A percentile compares a stretch with the other conserved stretches of the same genome.
Evolutionary conservation across 2,888 invertebrate species (phyloP).

Genomic region (Acanthosoma haemorrhoidale): DNA sequence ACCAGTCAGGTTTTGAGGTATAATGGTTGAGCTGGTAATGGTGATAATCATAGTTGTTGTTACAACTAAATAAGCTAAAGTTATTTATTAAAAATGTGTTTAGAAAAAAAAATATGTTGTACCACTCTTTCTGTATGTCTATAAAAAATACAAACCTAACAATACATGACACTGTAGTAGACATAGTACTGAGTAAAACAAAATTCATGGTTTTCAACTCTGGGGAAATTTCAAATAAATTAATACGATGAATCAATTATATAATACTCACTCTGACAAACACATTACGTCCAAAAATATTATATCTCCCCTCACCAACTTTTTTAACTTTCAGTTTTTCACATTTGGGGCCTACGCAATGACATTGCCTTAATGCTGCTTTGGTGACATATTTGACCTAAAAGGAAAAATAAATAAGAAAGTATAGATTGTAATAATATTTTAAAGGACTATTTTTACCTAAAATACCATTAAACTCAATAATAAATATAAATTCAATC

Average conservation of each 20-base stretch:
- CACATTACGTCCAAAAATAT: constrained; percentile 79
- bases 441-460: not conserved
- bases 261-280: constrained; percentile 69
- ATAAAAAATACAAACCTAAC: not conserved
- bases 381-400: constrained; percentile 65
- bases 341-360: constrained; percentile 64
- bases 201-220: too few species aligned
- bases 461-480: not conserved
- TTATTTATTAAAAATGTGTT: too few species aligned
- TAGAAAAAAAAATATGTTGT: too few species aligned
- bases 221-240: too few species aligned
- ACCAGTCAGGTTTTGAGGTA: too few species aligned
- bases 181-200: too few species aligned
- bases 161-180: not conserved
- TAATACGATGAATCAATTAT: too few species aligned
- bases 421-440: not conserved
- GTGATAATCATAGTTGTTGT: too few species aligned
- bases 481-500: not conserved
- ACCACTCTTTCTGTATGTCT: too few species aligned
- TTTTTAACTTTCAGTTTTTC: constrained; percentile 70
- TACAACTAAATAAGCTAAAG: too few species aligned
- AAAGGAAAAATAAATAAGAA: constrained; percentile 29
- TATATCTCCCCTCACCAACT: constrained; percentile 80
- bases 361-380: constrained; percentile 67
- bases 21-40: too few species aligned